Conservation (phyloP, 2,797 vertebrate species). For the Rhinogobio ventralis region DNA sequence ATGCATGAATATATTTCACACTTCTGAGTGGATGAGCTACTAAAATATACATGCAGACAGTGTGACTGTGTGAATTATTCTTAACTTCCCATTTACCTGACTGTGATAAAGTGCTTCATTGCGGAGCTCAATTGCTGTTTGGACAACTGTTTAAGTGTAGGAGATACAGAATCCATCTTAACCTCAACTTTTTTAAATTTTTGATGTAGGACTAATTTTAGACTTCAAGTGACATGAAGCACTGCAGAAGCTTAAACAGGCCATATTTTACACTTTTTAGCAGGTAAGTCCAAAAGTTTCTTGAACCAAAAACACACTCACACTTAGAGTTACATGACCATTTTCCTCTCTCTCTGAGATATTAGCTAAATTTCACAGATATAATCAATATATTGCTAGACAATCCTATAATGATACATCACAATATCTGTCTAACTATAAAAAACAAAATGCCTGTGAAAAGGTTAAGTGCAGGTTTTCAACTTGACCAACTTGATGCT, state of each 20-base stretch:
- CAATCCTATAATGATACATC: too few relatives aligned
- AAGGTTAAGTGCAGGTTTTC: too few relatives aligned
- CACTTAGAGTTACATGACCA: neutral
- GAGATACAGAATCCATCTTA: neutral
- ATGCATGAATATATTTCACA: slow-evolving; percentile 55
- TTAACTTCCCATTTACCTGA: slow-evolving; percentile 27
- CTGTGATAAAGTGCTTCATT: neutral
- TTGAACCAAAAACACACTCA: neutral
- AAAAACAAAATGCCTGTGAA: too few relatives aligned
- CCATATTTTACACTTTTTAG: too few relatives aligned
- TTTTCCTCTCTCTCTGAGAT: neutral
- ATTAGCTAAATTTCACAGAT: neutral
- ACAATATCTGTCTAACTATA: too few relatives aligned
- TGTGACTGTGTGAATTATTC: slow-evolving; percentile 39
- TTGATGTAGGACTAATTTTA: neutral
- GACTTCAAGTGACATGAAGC: neutral
- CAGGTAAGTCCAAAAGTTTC: neutral
- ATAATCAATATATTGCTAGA: too few relatives aligned
- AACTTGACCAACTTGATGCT: neutral
- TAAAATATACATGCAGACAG: slow-evolving; percentile 59
- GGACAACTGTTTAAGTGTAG: neutral
- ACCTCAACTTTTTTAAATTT: neutral
- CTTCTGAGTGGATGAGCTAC: slow-evolving; percentile 44
- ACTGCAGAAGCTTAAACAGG: neutral
- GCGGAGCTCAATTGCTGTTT: slow-evolving; percentile 14